A percentile compares a stretch with the other conserved stretches of the same genome.
Conservation (phyloP, 2,888 invertebrate species). For the Pteria penguin region DNA sequence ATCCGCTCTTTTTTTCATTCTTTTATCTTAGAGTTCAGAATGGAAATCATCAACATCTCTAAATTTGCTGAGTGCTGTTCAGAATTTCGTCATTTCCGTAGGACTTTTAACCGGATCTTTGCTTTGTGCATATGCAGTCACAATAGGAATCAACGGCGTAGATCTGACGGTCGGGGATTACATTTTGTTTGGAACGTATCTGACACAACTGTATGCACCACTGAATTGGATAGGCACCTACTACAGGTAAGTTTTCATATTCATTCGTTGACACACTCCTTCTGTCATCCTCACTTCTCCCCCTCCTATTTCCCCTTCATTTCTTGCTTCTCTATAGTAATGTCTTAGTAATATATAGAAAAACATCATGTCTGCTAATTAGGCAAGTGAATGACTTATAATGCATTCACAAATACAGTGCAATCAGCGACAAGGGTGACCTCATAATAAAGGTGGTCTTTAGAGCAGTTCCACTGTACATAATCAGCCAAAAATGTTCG, state of each 20-base stretch:
- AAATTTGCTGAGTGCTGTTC: slow-evolving; percentile 93
- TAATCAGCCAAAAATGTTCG: too few relatives aligned
- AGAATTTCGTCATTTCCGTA: slow-evolving; percentile 92
- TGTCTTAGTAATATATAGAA: too few relatives aligned
- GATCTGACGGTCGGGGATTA: slow-evolving; percentile 95
- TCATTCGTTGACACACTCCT: too few relatives aligned
- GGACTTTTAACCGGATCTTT: slow-evolving; percentile 93
- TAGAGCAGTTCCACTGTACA: too few relatives aligned
- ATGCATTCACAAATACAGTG: too few relatives aligned
- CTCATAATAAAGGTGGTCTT: too few relatives aligned
- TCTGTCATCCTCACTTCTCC: too few relatives aligned
- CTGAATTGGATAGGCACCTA: slow-evolving; percentile 99
- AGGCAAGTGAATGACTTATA: too few relatives aligned
- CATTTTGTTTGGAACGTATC: slow-evolving; percentile 96
- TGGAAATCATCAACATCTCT: slow-evolving; percentile 92
- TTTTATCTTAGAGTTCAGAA: slow-evolving; percentile 88
- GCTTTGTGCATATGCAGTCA: slow-evolving; percentile 90
- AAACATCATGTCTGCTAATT: background rate
- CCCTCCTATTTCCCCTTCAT: too few relatives aligned
- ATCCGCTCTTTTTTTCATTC: too few relatives aligned
- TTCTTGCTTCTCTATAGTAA: too few relatives aligned
- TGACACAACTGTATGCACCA: slow-evolving; percentile 94
- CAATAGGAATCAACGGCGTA: slow-evolving; percentile 60
- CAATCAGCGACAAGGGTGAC: too few relatives aligned
- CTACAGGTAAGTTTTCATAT: slow-evolving; percentile 92